phyloP scores from a whole-genome alignment of 2,113 vertebrate genomes.

The Xyrauchen texanus region DNA sequence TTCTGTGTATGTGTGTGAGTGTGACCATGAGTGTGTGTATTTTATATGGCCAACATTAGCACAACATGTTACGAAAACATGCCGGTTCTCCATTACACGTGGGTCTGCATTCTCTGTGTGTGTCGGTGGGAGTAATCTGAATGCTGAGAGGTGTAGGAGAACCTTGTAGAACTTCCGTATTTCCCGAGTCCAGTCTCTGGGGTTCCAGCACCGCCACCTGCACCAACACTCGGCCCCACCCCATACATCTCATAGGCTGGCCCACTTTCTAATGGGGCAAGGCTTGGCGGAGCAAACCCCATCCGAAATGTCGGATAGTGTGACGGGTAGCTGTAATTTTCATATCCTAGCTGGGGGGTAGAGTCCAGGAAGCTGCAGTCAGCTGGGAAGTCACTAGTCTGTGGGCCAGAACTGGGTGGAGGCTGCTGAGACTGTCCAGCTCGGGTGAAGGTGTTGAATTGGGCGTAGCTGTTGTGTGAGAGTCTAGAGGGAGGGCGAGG shows the following conservation, averaged over 20 bases:
- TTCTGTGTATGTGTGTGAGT: conserved; percentile 49
- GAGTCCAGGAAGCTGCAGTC: conserved; percentile 81
- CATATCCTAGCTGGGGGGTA: conserved; percentile 85
- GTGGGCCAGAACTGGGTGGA: conserved; percentile 63
- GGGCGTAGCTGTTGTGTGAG: conserved; percentile 92
- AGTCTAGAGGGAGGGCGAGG: conserved; percentile 86
- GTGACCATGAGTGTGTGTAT: conserved; percentile 52
- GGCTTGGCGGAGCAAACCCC: conserved; percentile 82
- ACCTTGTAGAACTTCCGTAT: conserved; percentile 84
- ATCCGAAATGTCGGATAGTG: conserved; percentile 83
- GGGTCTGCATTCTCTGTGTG: conserved; percentile 98
- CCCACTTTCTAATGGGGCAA: conserved; percentile 75
- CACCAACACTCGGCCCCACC: conserved; percentile 60
- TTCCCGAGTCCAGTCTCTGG: conserved; percentile 82
- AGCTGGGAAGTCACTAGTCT: conserved; percentile 70
- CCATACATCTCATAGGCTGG: conserved; percentile 79
- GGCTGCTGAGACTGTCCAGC: conserved; percentile 72
- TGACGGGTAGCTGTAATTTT: conserved; percentile 85
- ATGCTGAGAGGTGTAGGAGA: conserved; percentile 94
- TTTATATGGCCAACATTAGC: conserved; percentile 40
- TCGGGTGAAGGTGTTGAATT: conserved; percentile 87
- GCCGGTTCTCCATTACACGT: conserved; percentile 77
- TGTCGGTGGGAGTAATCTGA: conserved; percentile 94
- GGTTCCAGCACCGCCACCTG: conserved; percentile 53
- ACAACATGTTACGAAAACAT: background rate